Evolutionary conservation across 2,113 vertebrate genomes (phyloP), one percentile per base, ranked within the genome.

Genomic region (Oostethus manadensis): DNA sequence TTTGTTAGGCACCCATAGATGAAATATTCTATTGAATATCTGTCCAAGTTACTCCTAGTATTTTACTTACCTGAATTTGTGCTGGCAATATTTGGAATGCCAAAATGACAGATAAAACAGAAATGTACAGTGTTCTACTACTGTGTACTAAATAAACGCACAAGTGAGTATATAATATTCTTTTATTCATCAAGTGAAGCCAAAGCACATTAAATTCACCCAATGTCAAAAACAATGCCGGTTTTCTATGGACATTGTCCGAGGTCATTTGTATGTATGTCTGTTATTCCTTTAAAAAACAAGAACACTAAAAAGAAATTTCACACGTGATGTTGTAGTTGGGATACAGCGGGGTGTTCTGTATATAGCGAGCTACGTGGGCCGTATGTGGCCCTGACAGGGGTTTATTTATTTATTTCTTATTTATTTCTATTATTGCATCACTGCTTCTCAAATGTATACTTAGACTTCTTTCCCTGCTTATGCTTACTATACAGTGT

Each of bases 161-260:
- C 48, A 50, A 50, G 23, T 51, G 50, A 33, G 50, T 26, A 9
- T 86, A 83, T 74, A 77, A 82, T 80, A 82, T 81, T 81, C 77
- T 78, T 84, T 88, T 85, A 86, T 88, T 84, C 84, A 86, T 86
- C 82, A 77, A 81, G 80, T 56, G 18, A 66, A 87, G 81, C 87
- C 87, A 88, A 88, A 88, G 87, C 87, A 87, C 85, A 88, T 83
- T 83, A 83, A 85, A 87, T 85, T 85, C 71, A 83, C 82, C 79
- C 77, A 76, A 85, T 84, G 76, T 88, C 68, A 73, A 84, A 84
- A 23, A 21, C 83, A 84, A 77, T 84, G 79, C 84, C 82, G 80
- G 82, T 84, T 80, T 83, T 79, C 51, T 79, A 79, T 74, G 74
- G 82, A 79, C 76, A 62, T 64, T 77, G 71, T 86, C 71, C 74